Evolutionary conservation across 2,888 invertebrate genomes (phyloP), one percentile per base, ranked within the genome.

Genomic region (Tillus elongatus): DNA sequence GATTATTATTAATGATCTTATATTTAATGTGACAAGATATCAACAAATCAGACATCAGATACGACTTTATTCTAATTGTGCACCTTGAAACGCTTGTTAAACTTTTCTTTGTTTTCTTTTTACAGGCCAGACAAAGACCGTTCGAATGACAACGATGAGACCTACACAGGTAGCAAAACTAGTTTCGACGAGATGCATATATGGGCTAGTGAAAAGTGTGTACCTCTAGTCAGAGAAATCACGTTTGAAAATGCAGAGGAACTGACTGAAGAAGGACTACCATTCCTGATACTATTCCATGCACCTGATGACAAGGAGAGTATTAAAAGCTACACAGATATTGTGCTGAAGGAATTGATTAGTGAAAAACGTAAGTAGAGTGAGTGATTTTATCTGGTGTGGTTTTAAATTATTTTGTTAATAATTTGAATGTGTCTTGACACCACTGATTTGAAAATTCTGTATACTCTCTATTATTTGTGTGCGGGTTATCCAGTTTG

Each of bases 161-260:
- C 88, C 1, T 91, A 74, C 59, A 74, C 64, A n/a, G 88, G 88
- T 3, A 79, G 77, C 36, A 58, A 85, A 28, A 67, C 66, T 3
- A 82, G 74, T 57, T 88, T 84, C 53, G 92, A 93, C 54, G 86
- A 89, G 49, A 58, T 96, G n/a, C 78, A 83, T 54, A 73, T 77
- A 41, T 97, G 97, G 97, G 75, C 84, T 1, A 79, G 85, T 42
- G 86, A 91, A 49, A 90, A 89, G 58, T 98, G 98, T 63, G 87
- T 97, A 26, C 96, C 98, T 0, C 69, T 97, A 9, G 97, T 99
- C 0, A 74, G 98, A 36, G 97, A 98, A 67, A 98, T 99, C 41
- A 99, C 97, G 0, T 99, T 99, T 67, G 96, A 97, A 67, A 99
- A 99, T 72, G 98, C 98, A 2, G 98, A 98, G 68, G 97, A 97